phyloP scores from a whole-genome alignment of 2,888 invertebrate genomes.

The Drosophila mercatorum region DNA sequence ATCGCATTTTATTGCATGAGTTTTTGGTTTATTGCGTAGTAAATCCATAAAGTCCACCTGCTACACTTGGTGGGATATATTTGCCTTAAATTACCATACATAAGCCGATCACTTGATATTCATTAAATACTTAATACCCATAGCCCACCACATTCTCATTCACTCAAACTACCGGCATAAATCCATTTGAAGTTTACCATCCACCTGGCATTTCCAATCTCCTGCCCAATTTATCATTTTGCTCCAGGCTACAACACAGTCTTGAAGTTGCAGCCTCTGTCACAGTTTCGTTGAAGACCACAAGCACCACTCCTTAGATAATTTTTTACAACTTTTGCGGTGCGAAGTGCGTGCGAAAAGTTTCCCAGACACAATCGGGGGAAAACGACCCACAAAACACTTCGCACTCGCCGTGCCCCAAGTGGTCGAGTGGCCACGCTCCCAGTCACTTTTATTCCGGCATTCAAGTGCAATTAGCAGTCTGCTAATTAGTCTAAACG shows the following conservation, averaged over 20 bases:
- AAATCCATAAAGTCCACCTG: background rate
- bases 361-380: conserved; percentile 52
- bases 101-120: background rate
- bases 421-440: conserved; percentile 17
- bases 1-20: background rate
- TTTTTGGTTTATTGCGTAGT: background rate
- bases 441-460: conserved; percentile 45
- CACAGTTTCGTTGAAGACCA: conserved; percentile 11
- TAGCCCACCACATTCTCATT: background rate
- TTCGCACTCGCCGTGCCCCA: conserved; percentile 10
- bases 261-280: conserved; percentile 14
- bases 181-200: background rate
- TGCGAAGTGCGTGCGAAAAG: conserved; percentile 55
- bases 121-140: background rate
- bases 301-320: conserved; percentile 32
- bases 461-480: conserved; percentile 76
- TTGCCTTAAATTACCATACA: background rate
- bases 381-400: conserved; percentile 21
- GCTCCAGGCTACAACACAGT: conserved; percentile 17
- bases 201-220: background rate
- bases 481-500: conserved; percentile 75
- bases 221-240: background rate
- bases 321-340: conserved; percentile 51
- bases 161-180: background rate
- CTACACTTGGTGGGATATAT: background rate